A percentile compares a stretch with the other conserved stretches of the same genome.
Evolutionary conservation across 1,140 invertebrate species (phyloP).

Genomic region (Ceratina japonica): DNA sequence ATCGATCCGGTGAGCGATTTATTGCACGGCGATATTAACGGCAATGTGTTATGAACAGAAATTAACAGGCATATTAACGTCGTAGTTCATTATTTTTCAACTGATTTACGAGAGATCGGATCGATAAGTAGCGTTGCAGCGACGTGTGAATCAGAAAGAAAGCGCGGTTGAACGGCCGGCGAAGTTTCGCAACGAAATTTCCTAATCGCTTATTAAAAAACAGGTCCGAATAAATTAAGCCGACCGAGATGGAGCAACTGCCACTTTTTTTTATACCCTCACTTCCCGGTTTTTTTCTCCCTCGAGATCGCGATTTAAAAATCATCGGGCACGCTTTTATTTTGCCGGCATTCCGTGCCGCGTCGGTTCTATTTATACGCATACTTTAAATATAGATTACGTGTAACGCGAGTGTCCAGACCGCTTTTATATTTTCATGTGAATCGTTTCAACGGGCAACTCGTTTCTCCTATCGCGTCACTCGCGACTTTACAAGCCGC

Average conservation of each 20-base stretch:
- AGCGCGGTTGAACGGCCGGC: neutral
- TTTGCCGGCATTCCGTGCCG: too few relatives aligned
- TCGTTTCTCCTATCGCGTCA: slow-evolving; percentile 14
- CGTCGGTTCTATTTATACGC: too few relatives aligned
- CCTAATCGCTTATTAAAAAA: slow-evolving; percentile 30
- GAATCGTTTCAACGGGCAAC: neutral
- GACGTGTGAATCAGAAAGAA: slow-evolving; percentile 13
- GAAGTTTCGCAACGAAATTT: slow-evolving; percentile 33
- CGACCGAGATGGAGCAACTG: neutral
- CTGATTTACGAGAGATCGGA: slow-evolving; percentile 24
- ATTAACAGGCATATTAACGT: slow-evolving; percentile 41
- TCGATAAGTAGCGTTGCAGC: slow-evolving; percentile 14
- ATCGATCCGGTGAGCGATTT: slow-evolving; percentile 24
- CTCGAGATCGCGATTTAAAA: slow-evolving; percentile 15
- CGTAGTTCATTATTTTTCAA: slow-evolving; percentile 17
- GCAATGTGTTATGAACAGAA: slow-evolving; percentile 38
- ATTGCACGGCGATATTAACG: slow-evolving; percentile 2
- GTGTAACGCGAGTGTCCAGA: too few relatives aligned
- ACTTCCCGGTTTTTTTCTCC: neutral
- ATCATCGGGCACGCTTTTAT: neutral
- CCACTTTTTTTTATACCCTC: neutral
- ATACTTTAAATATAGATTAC: too few relatives aligned
- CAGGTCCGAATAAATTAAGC: slow-evolving; percentile 21
- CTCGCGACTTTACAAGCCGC: slow-evolving; percentile 45
- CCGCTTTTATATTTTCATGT: too few relatives aligned